Conservation (phyloP, 2,888 invertebrate genomes). For the Chironomus tentans region DNA sequence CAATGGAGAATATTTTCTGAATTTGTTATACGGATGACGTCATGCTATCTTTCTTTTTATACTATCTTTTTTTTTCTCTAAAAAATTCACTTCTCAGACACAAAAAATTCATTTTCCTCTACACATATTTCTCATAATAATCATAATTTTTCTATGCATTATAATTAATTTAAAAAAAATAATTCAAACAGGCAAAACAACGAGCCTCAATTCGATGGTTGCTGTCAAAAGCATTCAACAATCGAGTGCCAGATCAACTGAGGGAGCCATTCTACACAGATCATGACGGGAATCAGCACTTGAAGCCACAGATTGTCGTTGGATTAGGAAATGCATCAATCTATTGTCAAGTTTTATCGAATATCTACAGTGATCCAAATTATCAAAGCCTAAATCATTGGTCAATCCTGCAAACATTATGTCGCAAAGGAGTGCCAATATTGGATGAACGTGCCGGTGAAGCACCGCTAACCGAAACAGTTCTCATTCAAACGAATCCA, state of each 20-base stretch:
- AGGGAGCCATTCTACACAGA: slow-evolving; percentile 91
- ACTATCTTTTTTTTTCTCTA: background rate
- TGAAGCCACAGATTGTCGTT: slow-evolving; percentile 87
- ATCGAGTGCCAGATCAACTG: slow-evolving; percentile 84
- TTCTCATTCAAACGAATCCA: slow-evolving; percentile 91
- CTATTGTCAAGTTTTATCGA: slow-evolving; percentile 87
- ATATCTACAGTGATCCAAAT: slow-evolving; percentile 93
- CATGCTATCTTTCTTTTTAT: background rate
- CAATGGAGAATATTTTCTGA: slow-evolving; percentile 8
- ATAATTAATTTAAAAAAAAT: slow-evolving; percentile 37
- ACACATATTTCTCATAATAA: background rate
- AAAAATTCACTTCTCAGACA: background rate
- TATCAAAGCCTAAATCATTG: slow-evolving; percentile 93
- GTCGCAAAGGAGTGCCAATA: slow-evolving; percentile 82
- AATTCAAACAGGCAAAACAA: slow-evolving; percentile 72
- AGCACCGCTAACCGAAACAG: slow-evolving; percentile 86
- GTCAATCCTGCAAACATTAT: slow-evolving; percentile 87
- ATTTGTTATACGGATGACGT: slow-evolving; percentile 16
- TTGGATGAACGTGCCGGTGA: slow-evolving; percentile 61
- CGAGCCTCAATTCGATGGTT: slow-evolving; percentile 95
- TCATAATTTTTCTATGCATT: background rate
- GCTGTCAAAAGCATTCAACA: slow-evolving; percentile 90
- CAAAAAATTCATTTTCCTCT: background rate
- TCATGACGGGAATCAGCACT: slow-evolving; percentile 88
- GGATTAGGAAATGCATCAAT: slow-evolving; percentile 88